A percentile compares a stretch with the other conserved stretches of the same genome.
Conservation (phyloP, 2,888 invertebrate genomes). For the Phaedon cochleariae region DNA sequence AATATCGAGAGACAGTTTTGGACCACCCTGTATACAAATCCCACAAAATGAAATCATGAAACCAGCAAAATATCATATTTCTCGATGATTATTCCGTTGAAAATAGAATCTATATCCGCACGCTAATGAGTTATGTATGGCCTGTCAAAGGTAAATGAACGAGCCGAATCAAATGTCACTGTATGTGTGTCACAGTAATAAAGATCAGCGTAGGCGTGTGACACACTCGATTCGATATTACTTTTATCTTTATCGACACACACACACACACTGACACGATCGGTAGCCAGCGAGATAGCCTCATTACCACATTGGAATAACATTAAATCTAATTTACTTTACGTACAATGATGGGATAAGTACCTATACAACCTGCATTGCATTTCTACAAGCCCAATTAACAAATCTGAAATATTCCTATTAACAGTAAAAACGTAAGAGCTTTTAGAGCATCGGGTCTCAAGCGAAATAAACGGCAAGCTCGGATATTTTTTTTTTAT, state of each 20-base stretch:
- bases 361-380: too few relatives aligned
- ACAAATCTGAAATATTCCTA: too few relatives aligned
- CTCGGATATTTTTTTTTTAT: too few relatives aligned
- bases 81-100: not conserved
- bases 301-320: not conserved
- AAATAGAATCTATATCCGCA: conserved; percentile 1
- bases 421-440: too few relatives aligned
- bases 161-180: not conserved
- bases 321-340: not conserved
- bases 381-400: too few relatives aligned
- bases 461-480: too few relatives aligned
- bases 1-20: too few relatives aligned
- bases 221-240: not conserved
- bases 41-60: too few relatives aligned
- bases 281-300: not conserved
- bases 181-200: conserved; percentile 1
- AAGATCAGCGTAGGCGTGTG: not conserved
- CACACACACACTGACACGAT: not conserved
- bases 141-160: not conserved
- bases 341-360: too few relatives aligned
- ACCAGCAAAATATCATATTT: too few relatives aligned
- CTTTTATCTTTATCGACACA: conserved; percentile 1
- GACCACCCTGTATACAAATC: too few relatives aligned
- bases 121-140: not conserved
- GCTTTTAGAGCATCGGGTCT: too few relatives aligned